A percentile compares a stretch with the other conserved stretches of the same genome.
phyloP scores from a whole-genome alignment of 2,113 vertebrate species.

The Odocoileus hemionus region DNA sequence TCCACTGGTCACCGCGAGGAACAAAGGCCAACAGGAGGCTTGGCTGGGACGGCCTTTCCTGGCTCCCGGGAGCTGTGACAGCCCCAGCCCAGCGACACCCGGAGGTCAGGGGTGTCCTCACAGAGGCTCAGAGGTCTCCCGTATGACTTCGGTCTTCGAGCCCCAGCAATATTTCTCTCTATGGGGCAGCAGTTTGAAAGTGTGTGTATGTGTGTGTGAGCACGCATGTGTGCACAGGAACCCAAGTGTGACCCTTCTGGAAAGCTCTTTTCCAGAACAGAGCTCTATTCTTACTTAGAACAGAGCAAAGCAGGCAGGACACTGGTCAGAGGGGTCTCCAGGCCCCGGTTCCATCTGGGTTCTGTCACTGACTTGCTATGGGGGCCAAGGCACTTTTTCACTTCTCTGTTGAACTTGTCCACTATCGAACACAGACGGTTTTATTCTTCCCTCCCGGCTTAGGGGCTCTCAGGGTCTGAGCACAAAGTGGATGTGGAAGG shows the following conservation, averaged over 20 bases:
- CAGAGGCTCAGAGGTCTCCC: not conserved
- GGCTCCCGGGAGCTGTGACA: not conserved
- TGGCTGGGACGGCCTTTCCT: not conserved
- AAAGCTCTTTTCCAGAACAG: not conserved
- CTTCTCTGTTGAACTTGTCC: not conserved
- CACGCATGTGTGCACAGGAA: accelerated
- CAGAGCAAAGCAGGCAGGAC: not conserved
- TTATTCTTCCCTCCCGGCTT: not conserved
- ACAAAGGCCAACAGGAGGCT: not conserved
- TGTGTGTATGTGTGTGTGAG: not conserved
- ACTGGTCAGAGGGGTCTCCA: not conserved
- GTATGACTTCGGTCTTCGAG: not conserved
- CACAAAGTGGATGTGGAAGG: not conserved
- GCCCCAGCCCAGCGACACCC: accelerated
- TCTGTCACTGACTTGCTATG: not conserved
- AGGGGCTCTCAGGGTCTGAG: not conserved
- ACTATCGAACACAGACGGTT: not conserved
- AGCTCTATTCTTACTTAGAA: not conserved
- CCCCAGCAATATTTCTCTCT: not conserved
- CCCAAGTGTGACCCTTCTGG: not conserved
- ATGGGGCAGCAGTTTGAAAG: not conserved
- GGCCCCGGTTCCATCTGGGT: not conserved
- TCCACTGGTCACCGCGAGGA: not conserved
- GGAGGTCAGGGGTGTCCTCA: not conserved
- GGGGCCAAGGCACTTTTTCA: not conserved